These are phyloP conservation scores for Zoroaster sp. DNA, from an alignment of 53 echinoderm and acorn worm genomes.

Conservation along the genomic window DNA sequence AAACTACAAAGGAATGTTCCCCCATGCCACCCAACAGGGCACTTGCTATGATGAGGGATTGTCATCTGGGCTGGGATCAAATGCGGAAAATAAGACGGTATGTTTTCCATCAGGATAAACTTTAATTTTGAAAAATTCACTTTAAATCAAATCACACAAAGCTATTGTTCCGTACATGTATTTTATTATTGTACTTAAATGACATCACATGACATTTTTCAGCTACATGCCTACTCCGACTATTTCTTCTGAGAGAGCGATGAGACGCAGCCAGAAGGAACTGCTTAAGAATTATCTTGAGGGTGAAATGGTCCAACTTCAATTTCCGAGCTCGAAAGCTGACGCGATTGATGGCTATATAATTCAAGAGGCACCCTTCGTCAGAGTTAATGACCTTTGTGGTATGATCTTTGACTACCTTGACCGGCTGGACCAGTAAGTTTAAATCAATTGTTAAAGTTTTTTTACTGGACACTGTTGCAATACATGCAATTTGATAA, in stretches of 20 bases:
- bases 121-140: background rate
- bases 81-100: slow-evolving; percentile 52
- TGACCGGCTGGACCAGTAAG: background rate
- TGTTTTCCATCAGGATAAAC: background rate
- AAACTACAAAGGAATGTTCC: background rate
- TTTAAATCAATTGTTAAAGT: background rate
- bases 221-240: slow-evolving; percentile 1
- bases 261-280: background rate
- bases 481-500: background rate
- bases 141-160: background rate
- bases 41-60: slow-evolving; percentile 46
- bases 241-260: background rate
- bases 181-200: background rate
- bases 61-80: slow-evolving; percentile 59
- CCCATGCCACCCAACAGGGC: background rate
- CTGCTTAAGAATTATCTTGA: background rate
- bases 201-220: background rate
- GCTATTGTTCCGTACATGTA: background rate
- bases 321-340: background rate
- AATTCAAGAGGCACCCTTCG: background rate
- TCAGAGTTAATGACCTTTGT: background rate
- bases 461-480: background rate
- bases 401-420: slow-evolving; percentile 16
- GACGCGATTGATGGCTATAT: background rate
- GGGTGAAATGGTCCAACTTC: background rate